Evolutionary conservation across 2,888 invertebrate species (phyloP).

Genomic region (Chrysomela aeneicollis): DNA sequence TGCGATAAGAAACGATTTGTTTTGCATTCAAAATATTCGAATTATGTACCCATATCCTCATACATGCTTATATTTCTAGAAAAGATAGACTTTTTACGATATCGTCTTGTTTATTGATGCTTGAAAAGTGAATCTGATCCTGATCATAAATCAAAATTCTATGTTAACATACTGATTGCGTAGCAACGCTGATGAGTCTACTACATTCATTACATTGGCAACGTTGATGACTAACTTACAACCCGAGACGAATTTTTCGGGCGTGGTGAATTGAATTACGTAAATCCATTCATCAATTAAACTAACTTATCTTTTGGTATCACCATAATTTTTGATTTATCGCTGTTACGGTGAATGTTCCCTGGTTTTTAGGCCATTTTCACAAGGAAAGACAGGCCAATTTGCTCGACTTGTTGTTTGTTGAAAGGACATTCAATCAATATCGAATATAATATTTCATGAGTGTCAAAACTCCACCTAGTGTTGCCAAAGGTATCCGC

Average conservation of each 20-base stretch:
- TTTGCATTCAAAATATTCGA: too few relatives aligned
- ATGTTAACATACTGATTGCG: neutral
- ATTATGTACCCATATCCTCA: too few relatives aligned
- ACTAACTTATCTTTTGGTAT: neutral
- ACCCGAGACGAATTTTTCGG: slow-evolving; percentile 16
- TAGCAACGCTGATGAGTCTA: neutral
- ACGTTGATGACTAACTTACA: neutral
- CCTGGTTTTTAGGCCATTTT: slow-evolving; percentile 1
- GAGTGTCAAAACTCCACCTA: neutral
- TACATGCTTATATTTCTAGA: too few relatives aligned
- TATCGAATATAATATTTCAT: neutral
- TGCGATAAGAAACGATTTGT: too few relatives aligned
- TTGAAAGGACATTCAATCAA: neutral
- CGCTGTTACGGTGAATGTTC: slow-evolving; percentile 7
- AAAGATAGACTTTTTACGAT: too few relatives aligned
- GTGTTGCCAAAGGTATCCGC: neutral
- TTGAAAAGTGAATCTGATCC: too few relatives aligned
- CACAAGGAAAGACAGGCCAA: neutral
- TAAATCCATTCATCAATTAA: neutral
- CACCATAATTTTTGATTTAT: slow-evolving; percentile 18
- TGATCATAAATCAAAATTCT: neutral
- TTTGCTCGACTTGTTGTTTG: neutral
- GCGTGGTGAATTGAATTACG: slow-evolving; percentile 25
- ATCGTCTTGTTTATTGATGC: too few relatives aligned
- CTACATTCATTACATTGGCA: neutral